A percentile compares a stretch with the other conserved stretches of the same genome.
Evolutionary conservation across 2,113 vertebrate genomes (phyloP).

Genomic region (Gila orcuttii): DNA sequence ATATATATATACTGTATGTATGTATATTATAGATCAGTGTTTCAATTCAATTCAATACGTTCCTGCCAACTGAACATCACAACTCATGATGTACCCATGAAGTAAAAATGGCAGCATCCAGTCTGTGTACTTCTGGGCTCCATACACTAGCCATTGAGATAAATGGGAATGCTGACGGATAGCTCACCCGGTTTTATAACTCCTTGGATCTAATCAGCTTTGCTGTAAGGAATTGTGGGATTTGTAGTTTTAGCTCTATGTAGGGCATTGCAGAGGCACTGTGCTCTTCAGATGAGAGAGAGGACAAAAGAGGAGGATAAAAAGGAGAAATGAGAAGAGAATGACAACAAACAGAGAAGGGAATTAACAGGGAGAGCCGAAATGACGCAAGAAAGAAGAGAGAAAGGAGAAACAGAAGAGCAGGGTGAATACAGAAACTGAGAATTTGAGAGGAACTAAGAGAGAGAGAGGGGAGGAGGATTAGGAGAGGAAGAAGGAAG

Average conservation of each 20-base stretch:
- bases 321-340: background rate
- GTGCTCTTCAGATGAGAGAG: slow-evolving; percentile 9
- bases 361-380: background rate
- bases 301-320: slow-evolving; percentile 18
- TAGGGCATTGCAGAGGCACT: slow-evolving; percentile 10
- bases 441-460: slow-evolving; percentile 15
- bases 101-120: background rate
- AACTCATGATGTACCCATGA: background rate
- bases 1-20: too few species aligned
- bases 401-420: slow-evolving; percentile 14
- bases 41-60: too few species aligned
- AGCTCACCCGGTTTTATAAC: background rate
- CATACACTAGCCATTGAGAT: background rate
- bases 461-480: slow-evolving; percentile 2
- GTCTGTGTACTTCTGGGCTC: background rate
- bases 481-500: slow-evolving; percentile 39
- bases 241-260: slow-evolving; percentile 8
- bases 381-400: background rate
- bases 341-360: background rate
- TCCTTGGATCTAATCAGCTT: slow-evolving; percentile 29
- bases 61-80: too few species aligned
- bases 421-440: background rate
- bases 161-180: background rate
- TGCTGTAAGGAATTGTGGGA: slow-evolving; percentile 25
- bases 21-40: too few species aligned